Conservation (phyloP, 2,113 vertebrate species). For the Scopus umbretta region DNA sequence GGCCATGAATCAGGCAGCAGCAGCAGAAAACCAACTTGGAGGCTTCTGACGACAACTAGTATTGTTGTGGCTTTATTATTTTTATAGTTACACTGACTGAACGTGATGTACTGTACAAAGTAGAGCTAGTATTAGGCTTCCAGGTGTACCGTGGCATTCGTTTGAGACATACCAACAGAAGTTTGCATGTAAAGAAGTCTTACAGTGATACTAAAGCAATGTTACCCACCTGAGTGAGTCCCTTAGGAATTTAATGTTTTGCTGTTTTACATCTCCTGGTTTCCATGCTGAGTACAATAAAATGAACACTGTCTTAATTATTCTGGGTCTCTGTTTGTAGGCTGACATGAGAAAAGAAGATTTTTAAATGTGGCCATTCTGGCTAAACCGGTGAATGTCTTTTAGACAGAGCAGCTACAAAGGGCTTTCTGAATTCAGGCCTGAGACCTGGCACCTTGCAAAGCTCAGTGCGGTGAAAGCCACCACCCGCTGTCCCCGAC, state of each 20-base stretch:
- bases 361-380: not conserved
- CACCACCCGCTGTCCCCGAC: not conserved
- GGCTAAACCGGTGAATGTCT: not conserved
- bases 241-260: constrained; percentile 49
- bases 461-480: not conserved
- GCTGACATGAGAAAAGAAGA: not conserved
- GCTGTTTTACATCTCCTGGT: constrained; percentile 53
- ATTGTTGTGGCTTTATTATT: constrained; percentile 10
- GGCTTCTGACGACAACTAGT: not conserved
- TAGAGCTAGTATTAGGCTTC: constrained; percentile 27
- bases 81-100: not conserved
- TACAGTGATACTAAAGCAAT: constrained; percentile 18
- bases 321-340: constrained; percentile 36
- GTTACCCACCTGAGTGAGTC: not conserved
- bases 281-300: constrained; percentile 57
- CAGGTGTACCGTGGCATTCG: constrained; percentile 12
- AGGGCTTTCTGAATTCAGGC: not conserved
- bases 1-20: not conserved
- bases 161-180: constrained; percentile 10
- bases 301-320: constrained; percentile 51
- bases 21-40: not conserved
- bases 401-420: accelerated
- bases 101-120: not conserved
- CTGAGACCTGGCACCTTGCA: not conserved
- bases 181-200: constrained; percentile 43